phyloP scores from a whole-genome alignment of 2,797 vertebrate genomes.

The Sparidentex hasta region DNA sequence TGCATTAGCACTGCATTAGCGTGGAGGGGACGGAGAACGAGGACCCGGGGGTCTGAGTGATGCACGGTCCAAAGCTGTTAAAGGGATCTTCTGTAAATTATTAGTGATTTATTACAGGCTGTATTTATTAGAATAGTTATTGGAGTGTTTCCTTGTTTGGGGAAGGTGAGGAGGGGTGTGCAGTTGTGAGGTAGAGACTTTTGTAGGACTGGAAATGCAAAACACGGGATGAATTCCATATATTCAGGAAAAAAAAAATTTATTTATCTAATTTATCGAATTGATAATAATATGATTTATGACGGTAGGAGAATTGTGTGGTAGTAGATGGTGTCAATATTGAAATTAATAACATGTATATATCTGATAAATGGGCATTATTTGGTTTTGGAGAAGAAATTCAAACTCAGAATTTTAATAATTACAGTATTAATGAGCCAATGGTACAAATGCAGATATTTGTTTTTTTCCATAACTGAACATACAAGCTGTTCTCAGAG shows the following conservation, averaged over 20 bases:
- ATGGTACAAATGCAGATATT: no score
- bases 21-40: constrained; percentile 60
- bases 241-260: constrained; percentile 32
- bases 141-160: constrained; percentile 59
- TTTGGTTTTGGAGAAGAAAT: no score
- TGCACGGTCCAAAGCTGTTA: constrained; percentile 78
- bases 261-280: constrained; percentile 37
- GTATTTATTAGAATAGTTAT: constrained; percentile 69
- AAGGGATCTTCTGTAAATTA: constrained; percentile 83
- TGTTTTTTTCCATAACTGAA: no score
- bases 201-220: constrained; percentile 18
- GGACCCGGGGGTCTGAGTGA: constrained; percentile 74
- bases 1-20: constrained; percentile 87
- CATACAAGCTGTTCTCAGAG: no score
- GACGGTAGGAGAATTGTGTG: constrained; percentile 42
- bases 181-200: constrained; percentile 12
- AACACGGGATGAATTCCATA: neutral
- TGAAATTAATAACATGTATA: no score
- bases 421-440: no score
- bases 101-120: constrained; percentile 81
- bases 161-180: constrained; percentile 13
- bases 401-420: no score
- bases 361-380: no score
- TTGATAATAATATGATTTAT: constrained; percentile 50
- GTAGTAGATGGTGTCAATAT: constrained; percentile 31